Percentiles rank a stretch among this genome's conserved stretches.
Conservation (phyloP, 2,888 invertebrate genomes). For the Microplitis deprimator region DNA sequence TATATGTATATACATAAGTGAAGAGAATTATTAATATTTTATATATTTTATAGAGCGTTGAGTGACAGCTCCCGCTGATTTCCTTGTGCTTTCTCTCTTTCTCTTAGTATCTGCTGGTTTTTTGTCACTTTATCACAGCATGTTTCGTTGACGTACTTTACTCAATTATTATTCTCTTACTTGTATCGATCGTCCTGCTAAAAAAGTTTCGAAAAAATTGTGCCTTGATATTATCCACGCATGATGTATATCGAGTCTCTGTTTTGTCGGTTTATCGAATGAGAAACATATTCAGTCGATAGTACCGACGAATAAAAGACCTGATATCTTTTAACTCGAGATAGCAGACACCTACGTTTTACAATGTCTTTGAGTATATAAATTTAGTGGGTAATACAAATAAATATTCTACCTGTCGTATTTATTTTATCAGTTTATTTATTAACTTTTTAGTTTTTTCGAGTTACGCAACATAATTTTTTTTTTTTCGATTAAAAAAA, state of each 20-base stretch:
- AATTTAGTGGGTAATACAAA: not conserved
- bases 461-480: not conserved
- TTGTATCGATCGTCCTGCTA: too few species aligned
- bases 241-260: not conserved
- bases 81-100: conserved; percentile 8
- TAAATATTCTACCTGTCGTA: not conserved
- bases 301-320: not conserved
- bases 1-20: not conserved
- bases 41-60: conserved; percentile 30
- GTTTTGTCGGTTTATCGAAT: not conserved
- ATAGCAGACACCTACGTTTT: not conserved
- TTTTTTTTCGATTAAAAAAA: not conserved
- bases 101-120: not conserved
- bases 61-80: conserved; percentile 31
- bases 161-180: not conserved
- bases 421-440: not conserved
- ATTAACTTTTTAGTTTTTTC: not conserved
- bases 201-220: not conserved
- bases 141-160: conserved; percentile 1
- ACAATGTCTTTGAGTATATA: not conserved
- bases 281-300: not conserved
- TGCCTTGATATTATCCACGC: not conserved
- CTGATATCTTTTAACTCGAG: not conserved
- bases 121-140: not conserved
- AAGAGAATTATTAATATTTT: conserved; percentile 30